Evolutionary conservation across 2,113 vertebrate genomes (phyloP).

Genomic region (Panurus biarmicus): DNA sequence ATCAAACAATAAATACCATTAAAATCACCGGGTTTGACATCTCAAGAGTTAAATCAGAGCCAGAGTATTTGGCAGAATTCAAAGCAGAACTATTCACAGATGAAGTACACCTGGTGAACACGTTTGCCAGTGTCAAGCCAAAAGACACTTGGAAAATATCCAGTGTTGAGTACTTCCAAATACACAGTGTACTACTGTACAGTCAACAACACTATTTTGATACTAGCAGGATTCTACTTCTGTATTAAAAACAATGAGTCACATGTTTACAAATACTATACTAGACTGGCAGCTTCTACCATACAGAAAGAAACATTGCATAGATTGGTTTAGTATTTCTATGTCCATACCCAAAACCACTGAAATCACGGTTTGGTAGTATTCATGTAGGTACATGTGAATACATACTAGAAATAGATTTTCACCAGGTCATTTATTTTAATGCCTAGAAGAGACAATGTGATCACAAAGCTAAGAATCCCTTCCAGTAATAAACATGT

Average conservation of each 20-base stretch:
- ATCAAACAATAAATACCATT: neutral
- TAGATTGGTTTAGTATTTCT: neutral
- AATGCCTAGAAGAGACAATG: neutral
- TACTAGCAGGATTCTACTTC: neutral
- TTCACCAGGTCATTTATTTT: neutral
- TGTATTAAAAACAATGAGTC: neutral
- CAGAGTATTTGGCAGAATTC: neutral
- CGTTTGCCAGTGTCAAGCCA: neutral
- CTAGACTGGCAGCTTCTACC: neutral
- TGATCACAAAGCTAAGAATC: neutral
- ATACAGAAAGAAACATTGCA: neutral
- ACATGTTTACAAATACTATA: neutral
- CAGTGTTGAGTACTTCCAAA: conserved; percentile 6
- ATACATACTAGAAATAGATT: neutral
- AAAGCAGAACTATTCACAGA: neutral
- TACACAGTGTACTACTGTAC: neutral
- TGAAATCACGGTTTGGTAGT: neutral
- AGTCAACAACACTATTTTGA: neutral
- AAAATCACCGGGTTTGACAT: neutral
- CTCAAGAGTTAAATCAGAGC: neutral
- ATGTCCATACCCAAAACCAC: neutral
- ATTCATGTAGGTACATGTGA: neutral
- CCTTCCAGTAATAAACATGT: neutral
- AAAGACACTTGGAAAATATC: conserved; percentile 3
- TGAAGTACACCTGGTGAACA: conserved; percentile 41